Percentiles rank a stretch among this genome's conserved stretches.
phyloP scores from a whole-genome alignment of 2,113 vertebrate genomes.

The Cheirogaleus medius region DNA sequence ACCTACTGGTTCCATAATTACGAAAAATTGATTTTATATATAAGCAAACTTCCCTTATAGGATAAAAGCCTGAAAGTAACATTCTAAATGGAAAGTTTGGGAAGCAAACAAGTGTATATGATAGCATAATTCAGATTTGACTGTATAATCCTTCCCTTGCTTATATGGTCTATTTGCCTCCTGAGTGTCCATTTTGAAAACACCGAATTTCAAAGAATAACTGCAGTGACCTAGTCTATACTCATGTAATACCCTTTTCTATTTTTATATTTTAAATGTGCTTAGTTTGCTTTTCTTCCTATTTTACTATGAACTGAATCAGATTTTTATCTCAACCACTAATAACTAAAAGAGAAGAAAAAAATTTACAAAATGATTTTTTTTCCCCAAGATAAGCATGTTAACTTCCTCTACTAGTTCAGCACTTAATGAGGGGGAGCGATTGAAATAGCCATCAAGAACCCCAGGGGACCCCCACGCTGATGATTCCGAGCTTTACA shows the following conservation, averaged over 20 bases:
- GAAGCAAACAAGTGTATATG: background rate
- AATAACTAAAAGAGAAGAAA: background rate
- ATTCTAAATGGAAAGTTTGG: background rate
- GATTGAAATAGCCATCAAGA: background rate
- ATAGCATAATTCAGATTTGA: background rate
- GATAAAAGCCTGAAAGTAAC: background rate
- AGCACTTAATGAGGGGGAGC: background rate
- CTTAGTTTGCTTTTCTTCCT: background rate
- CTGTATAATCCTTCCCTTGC: background rate
- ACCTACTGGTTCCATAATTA: background rate
- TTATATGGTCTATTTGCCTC: background rate
- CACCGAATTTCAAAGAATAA: background rate
- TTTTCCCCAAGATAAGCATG: slow-evolving; percentile 43
- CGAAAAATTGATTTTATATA: background rate
- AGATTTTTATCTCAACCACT: slow-evolving; percentile 6
- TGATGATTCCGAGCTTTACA: fast-evolving
- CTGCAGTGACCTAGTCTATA: background rate
- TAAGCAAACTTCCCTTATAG: background rate
- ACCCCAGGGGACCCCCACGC: background rate
- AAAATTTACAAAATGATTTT: background rate
- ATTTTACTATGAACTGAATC: background rate
- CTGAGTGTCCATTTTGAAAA: background rate
- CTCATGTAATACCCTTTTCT: background rate
- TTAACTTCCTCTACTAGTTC: background rate
- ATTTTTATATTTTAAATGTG: background rate